Evolutionary conservation across 2,113 vertebrate genomes (phyloP).

Genomic region (Dromiciops gliroides): DNA sequence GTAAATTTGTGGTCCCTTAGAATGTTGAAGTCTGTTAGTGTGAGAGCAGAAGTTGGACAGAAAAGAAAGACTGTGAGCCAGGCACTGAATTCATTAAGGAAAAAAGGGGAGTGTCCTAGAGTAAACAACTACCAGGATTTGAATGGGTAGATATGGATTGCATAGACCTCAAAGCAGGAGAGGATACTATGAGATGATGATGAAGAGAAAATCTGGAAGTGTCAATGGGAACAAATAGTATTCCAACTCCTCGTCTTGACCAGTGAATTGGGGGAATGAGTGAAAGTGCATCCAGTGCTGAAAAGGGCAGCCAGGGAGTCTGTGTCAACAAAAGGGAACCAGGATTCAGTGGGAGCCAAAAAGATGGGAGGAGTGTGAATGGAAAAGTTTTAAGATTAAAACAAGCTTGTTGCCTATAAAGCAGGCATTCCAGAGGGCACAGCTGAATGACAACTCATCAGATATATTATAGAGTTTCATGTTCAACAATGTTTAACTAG

Average conservation of each 20-base stretch:
- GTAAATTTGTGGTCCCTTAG: neutral
- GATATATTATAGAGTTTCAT: neutral
- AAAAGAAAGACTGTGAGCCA: neutral
- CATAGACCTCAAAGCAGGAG: neutral
- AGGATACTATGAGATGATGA: neutral
- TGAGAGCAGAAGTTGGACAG: neutral
- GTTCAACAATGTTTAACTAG: neutral
- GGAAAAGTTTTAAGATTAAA: neutral
- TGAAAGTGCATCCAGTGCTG: neutral
- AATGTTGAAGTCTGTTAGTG: neutral
- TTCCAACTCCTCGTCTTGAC: neutral
- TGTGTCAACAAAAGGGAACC: neutral
- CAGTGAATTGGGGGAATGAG: neutral
- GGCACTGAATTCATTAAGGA: no score
- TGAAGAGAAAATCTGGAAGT: neutral
- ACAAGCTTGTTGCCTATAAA: neutral
- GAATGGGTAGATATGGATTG: neutral
- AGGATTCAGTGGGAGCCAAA: neutral
- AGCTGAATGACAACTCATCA: neutral
- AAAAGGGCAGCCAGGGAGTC: neutral
- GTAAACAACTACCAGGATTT: neutral
- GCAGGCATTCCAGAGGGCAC: neutral
- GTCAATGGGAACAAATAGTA: neutral
- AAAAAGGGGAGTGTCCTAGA: neutral
- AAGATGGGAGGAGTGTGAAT: neutral